Evolutionary conservation across 2,888 invertebrate species (phyloP).

Genomic region (Agapostemon virescens): DNA sequence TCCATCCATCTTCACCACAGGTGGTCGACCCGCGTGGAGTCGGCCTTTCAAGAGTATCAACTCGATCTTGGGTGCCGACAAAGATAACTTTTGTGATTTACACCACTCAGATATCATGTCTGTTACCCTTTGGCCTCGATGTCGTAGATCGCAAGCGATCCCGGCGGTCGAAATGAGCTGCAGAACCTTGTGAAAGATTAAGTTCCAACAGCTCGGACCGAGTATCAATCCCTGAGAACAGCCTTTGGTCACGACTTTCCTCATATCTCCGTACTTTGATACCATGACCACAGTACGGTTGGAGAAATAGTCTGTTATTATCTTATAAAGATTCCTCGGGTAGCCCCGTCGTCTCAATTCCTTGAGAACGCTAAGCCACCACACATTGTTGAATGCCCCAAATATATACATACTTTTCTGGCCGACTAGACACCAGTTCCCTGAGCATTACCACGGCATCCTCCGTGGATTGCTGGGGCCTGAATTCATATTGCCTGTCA

Average conservation of each 20-base stretch:
- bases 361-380: background rate
- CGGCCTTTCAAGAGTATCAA: background rate
- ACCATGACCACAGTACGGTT: background rate
- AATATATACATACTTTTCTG: background rate
- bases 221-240: conserved; percentile 14
- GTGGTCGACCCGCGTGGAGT: background rate
- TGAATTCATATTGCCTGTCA: conserved; percentile 13
- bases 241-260: conserved; percentile 11
- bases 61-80: background rate
- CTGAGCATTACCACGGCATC: background rate
- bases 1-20: background rate
- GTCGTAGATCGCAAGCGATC: background rate
- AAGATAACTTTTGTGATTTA: background rate
- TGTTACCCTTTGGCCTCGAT: background rate
- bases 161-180: background rate
- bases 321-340: too few species aligned
- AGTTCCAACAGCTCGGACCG: background rate
- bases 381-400: background rate
- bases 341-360: background rate
- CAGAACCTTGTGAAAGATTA: background rate
- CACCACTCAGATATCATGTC: too few species aligned
- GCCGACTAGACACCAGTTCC: background rate
- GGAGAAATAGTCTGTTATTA: too few species aligned
- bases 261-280: background rate
- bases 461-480: conserved; percentile 17